A percentile compares a stretch with the other conserved stretches of the same genome.
Evolutionary conservation across 2,113 vertebrate species (phyloP).

Genomic region (Antechinus flavipes): DNA sequence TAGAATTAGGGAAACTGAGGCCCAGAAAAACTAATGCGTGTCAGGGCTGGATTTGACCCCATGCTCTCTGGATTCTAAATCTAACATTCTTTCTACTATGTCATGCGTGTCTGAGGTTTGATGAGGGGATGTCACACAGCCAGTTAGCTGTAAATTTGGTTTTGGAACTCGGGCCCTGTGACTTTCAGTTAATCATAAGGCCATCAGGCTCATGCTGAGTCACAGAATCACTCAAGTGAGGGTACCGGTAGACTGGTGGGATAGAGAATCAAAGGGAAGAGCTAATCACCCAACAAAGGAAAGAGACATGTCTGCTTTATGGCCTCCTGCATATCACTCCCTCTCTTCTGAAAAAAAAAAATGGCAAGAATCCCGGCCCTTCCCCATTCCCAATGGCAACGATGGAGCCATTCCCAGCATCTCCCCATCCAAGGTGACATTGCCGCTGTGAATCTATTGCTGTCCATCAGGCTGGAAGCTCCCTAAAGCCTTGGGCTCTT

Average conservation of each 20-base stretch:
- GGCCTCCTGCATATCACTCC: not conserved
- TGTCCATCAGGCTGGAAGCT: not conserved
- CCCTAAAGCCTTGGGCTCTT: not conserved
- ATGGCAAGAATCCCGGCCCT: not conserved
- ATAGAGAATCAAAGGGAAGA: not conserved
- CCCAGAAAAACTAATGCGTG: not conserved
- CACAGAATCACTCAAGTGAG: not conserved
- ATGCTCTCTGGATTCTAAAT: conserved; percentile 3
- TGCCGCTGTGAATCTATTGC: not conserved
- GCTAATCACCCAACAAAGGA: no score
- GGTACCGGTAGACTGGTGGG: not conserved
- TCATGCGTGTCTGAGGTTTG: no score
- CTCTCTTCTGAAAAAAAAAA: not conserved
- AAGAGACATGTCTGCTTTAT: not conserved
- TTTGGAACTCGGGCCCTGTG: not conserved
- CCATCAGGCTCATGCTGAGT: not conserved
- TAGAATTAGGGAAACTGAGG: conserved; percentile 4
- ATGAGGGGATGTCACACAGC: not conserved
- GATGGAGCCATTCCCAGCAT: not conserved
- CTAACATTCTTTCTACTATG: not conserved
- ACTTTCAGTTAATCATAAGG: not conserved
- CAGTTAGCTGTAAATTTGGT: not conserved
- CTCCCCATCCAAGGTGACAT: not conserved
- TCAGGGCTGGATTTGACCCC: not conserved
- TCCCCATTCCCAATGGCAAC: not conserved